Conservation (phyloP, 2,797 vertebrate species). For the Sebastes miniatus region DNA sequence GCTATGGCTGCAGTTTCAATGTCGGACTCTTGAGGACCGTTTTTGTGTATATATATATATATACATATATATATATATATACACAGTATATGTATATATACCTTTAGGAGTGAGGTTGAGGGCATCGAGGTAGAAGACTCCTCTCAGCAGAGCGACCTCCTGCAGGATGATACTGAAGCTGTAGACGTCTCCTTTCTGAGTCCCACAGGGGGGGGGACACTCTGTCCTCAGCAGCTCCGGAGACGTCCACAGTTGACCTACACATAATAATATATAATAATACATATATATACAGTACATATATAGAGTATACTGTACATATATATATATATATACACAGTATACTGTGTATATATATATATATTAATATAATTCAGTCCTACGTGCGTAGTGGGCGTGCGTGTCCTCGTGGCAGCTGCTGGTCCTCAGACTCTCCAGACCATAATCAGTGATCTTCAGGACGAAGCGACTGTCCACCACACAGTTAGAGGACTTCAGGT, state of each 20-base stretch:
- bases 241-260: constrained; percentile 91
- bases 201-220: constrained; percentile 72
- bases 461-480: constrained; percentile 94
- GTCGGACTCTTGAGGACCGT: too few relatives aligned
- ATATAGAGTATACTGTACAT: too few relatives aligned
- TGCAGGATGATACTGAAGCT: constrained; percentile 93
- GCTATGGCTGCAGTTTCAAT: too few relatives aligned
- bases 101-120: constrained; percentile 89
- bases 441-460: constrained; percentile 93
- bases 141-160: constrained; percentile 88
- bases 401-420: constrained; percentile 76
- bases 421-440: constrained; percentile 85
- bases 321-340: too few relatives aligned
- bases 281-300: too few relatives aligned
- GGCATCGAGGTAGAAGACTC: constrained; percentile 87
- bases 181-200: constrained; percentile 91
- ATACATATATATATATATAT: too few relatives aligned
- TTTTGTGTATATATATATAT: too few relatives aligned
- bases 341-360: too few relatives aligned
- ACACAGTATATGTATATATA: too few relatives aligned
- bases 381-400: constrained; percentile 87
- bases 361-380: background rate
- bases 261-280: too few relatives aligned
- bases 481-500: constrained; percentile 94
- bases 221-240: constrained; percentile 88